A percentile compares a stretch with the other conserved stretches of the same genome.
Conservation (phyloP, 2,888 invertebrate genomes). For the Monoplex corrugatus region DNA sequence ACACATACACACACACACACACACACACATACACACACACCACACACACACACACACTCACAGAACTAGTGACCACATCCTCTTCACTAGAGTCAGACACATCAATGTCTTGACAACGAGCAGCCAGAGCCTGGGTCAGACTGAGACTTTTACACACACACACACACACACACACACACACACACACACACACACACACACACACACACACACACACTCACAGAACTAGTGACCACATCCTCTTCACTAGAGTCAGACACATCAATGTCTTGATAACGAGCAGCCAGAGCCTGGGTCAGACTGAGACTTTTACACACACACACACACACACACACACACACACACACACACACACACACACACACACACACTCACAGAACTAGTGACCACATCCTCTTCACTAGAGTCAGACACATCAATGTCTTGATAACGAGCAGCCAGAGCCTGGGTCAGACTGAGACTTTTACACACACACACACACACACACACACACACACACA, state of each 20-base stretch:
- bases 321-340: background rate
- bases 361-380: background rate
- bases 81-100: no score
- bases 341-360: constrained; percentile 1
- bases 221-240: constrained; percentile 57
- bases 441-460: no score
- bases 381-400: background rate
- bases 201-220: constrained; percentile 17
- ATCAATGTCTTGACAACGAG: no score
- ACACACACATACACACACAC: background rate
- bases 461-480: background rate
- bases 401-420: background rate
- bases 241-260: constrained; percentile 71
- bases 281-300: constrained; percentile 72
- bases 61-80: no score
- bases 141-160: no score
- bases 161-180: background rate
- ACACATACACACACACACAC: background rate
- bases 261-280: constrained; percentile 70
- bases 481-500: constrained; percentile 3
- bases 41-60: no score
- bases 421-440: background rate
- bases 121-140: no score
- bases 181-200: constrained; percentile 1
- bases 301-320: constrained; percentile 63